Evolutionary conservation across 2,113 vertebrate genomes (phyloP).

Genomic region (Genyomyrus donnyi): DNA sequence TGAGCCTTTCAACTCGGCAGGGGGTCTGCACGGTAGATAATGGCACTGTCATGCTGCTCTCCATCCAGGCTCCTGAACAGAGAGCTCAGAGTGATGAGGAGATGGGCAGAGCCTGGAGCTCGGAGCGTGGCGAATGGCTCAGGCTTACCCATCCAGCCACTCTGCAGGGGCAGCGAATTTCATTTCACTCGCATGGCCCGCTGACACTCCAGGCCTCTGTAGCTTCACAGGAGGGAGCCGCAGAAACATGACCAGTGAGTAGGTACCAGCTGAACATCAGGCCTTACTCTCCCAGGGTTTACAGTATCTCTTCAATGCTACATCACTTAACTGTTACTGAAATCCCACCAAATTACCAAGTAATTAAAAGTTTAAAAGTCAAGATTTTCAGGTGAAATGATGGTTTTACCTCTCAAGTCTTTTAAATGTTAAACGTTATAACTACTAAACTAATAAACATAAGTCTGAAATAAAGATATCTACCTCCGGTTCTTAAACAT

Average conservation of each 20-base stretch:
- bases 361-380: background rate
- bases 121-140: background rate
- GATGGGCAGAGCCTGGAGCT: background rate
- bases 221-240: background rate
- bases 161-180: background rate
- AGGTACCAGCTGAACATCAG: background rate
- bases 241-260: background rate
- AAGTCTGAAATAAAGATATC: background rate
- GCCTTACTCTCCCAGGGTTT: background rate
- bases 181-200: background rate
- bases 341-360: background rate
- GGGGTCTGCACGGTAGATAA: slow-evolving; percentile 16
- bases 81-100: background rate
- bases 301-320: background rate
- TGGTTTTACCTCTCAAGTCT: background rate
- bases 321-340: background rate
- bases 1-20: slow-evolving; percentile 33
- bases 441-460: background rate
- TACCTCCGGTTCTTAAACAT: background rate
- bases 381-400: background rate
- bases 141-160: background rate
- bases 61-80: slow-evolving; percentile 10
- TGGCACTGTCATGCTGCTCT: background rate
- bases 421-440: background rate
- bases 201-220: background rate